Evolutionary conservation across 2,888 invertebrate species (phyloP).

Genomic region (Noctua janthe): DNA sequence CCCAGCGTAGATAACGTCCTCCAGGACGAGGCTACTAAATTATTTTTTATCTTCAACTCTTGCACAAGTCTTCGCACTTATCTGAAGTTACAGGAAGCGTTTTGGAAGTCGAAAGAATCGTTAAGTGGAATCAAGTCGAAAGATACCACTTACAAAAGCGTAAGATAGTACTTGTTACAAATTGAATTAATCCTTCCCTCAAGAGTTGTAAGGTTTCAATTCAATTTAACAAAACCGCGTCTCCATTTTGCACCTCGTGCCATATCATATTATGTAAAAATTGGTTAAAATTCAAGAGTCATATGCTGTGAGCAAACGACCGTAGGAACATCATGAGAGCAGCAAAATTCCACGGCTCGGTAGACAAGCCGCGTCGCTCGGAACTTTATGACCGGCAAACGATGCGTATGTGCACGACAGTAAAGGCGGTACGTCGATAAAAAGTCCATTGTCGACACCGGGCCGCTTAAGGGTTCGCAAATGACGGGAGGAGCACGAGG

Average conservation of each 20-base stretch:
- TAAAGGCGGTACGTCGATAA: conserved; percentile 84
- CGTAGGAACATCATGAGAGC: conserved; percentile 73
- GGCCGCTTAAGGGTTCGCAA: conserved; percentile 82
- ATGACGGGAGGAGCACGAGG: conserved; percentile 82
- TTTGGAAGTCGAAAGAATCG: conserved; percentile 53
- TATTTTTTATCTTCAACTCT: conserved; percentile 84
- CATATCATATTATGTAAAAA: conserved; percentile 60
- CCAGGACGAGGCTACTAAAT: conserved; percentile 81
- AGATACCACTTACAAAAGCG: conserved; percentile 11
- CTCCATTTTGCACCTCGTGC: conserved; percentile 54
- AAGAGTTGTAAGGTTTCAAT: conserved; percentile 18
- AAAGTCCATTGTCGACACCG: conserved; percentile 86
- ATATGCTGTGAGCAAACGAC: conserved; percentile 68
- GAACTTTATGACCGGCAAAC: conserved; percentile 84
- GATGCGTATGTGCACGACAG: conserved; percentile 81
- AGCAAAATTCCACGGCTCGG: conserved; percentile 76
- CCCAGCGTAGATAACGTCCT: conserved; percentile 77
- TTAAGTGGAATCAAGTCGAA: conserved; percentile 35
- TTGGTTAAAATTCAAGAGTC: conserved; percentile 71
- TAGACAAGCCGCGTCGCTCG: conserved; percentile 75
- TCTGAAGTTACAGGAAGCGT: conserved; percentile 68
- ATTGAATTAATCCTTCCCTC: conserved; percentile 28
- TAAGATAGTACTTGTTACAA: conserved; percentile 8
- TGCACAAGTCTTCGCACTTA: conserved; percentile 76
- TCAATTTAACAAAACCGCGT: conserved; percentile 33